Evolutionary conservation across 2,797 vertebrate genomes (phyloP), one percentile per base, ranked within the genome.

Genomic region (Tamandua tetradactyla): DNA sequence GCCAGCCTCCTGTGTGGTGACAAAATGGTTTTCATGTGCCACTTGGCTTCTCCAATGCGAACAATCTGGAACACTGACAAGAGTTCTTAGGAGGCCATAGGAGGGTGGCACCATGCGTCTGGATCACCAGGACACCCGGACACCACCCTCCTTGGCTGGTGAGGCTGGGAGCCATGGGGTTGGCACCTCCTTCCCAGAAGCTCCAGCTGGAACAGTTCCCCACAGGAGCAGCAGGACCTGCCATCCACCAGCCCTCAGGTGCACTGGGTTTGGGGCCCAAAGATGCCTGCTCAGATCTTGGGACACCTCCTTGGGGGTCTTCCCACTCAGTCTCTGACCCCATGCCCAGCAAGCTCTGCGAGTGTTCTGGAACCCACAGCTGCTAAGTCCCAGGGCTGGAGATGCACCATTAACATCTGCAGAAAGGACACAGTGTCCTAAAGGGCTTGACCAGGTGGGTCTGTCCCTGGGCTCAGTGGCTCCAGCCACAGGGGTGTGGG

Each of bases 1-100:
- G 95, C 64, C 23, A 85, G 95, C 96, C 94, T 96, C 62, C 32
- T 20, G 80, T 96, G 81, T 0, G 2, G 88, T 94, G 62, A 86
- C 97, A 95, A 89, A 61, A 68, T 1, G 23, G 59, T 42, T 94
- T 94, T 96, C 44, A 57, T 89, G 91, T 52, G 7, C 59, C 20
- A 27, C 92, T 94, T 93, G 93, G 78, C 20, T 37, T 71, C 84
- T 91, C 89, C 79, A 37, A n/a, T 40, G 7, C 5, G 47, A 64
- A 47, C 30, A 57, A 35, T n/a, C n/a, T n/a, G n/a, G n/a, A n/a
- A n/a, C n/a, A n/a, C n/a, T n/a, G n/a, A n/a, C n/a, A n/a, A n/a
- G n/a, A 74, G 96, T 92, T 85, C 95, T 96, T 82, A 83, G 52
- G 35, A 88, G 55, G 75, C 68, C 94, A 79, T 30, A 66, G 35